Conservation (phyloP, 2,113 vertebrate species). For the Hirundichthys speculiger region DNA sequence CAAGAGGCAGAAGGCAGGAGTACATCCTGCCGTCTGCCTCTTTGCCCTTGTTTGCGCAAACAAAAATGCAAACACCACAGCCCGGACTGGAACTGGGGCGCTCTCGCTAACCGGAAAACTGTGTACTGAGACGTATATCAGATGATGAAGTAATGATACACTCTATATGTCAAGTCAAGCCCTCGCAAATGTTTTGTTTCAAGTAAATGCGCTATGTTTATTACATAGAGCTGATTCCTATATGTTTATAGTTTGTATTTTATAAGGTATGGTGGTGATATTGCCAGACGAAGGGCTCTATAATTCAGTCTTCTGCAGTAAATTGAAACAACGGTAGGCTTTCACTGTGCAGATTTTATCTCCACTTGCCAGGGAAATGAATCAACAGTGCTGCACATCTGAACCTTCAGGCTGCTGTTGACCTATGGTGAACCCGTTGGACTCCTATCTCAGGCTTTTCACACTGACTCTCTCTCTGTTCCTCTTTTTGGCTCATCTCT, state of each 20-base stretch:
- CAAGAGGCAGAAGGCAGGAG: too few relatives aligned
- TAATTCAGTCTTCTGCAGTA: background rate
- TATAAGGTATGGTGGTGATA: background rate
- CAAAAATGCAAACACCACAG: too few relatives aligned
- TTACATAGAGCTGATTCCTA: background rate
- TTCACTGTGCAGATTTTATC: conserved; percentile 14
- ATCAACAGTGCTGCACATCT: conserved; percentile 8
- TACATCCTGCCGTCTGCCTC: too few relatives aligned
- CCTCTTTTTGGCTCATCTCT: conserved; percentile 27
- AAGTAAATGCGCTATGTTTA: background rate
- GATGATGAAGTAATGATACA: background rate
- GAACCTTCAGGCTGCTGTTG: conserved; percentile 10
- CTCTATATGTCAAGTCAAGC: background rate
- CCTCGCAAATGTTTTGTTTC: background rate
- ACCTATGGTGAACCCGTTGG: conserved; percentile 10
- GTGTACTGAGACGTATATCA: background rate
- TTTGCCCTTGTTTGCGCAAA: too few relatives aligned
- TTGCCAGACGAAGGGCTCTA: background rate
- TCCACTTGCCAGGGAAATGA: conserved; percentile 19
- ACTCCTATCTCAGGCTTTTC: conserved; percentile 19
- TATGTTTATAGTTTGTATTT: background rate
- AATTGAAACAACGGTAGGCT: background rate
- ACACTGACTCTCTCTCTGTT: conserved; percentile 15
- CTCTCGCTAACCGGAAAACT: too few relatives aligned
- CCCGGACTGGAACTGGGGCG: too few relatives aligned